These are phyloP conservation scores for Mirza zaza DNA, from an alignment of 2,113 vertebrate species.

Conservation along the genomic window DNA sequence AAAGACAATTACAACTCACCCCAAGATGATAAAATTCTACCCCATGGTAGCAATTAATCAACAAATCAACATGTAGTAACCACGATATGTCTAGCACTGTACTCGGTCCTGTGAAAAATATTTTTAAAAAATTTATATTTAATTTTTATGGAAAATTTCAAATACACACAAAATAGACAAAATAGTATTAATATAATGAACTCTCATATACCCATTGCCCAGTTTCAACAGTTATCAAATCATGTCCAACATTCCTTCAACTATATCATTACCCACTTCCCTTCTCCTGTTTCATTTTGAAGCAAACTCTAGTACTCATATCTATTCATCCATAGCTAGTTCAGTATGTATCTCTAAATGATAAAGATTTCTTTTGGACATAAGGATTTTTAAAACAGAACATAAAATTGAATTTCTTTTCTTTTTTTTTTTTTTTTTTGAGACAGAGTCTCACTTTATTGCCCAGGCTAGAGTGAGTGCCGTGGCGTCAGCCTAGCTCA, in stretches of 20 bases:
- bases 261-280: background rate
- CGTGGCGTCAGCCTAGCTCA: too few relatives aligned
- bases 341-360: background rate
- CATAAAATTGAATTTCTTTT: background rate
- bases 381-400: background rate
- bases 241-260: background rate
- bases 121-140: background rate
- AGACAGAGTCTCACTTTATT: too few relatives aligned
- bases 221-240: background rate
- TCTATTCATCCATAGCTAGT: background rate
- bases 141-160: constrained; percentile 11
- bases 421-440: too few relatives aligned
- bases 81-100: background rate
- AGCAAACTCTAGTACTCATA: background rate
- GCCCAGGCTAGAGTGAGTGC: too few relatives aligned
- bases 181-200: background rate
- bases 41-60: background rate
- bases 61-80: background rate
- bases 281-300: background rate
- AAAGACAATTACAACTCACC: background rate
- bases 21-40: background rate
- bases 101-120: background rate
- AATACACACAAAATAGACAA: background rate
- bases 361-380: background rate
- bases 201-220: background rate